phyloP scores from a whole-genome alignment of 2,888 invertebrate species.

The Ichneumoninae sp. region DNA sequence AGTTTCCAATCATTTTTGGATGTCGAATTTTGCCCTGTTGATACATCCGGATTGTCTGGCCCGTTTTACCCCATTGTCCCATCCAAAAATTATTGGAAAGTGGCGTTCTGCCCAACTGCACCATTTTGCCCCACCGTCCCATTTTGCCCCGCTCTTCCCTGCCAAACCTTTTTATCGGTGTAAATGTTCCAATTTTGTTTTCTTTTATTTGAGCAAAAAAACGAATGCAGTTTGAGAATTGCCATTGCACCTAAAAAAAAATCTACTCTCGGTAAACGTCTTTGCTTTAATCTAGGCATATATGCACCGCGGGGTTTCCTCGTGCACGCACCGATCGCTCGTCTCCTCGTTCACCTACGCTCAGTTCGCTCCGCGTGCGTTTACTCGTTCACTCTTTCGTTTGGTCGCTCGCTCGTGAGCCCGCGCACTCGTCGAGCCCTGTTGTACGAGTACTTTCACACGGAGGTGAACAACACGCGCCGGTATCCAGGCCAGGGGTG shows the following conservation, averaged over 20 bases:
- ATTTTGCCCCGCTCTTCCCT: too few relatives aligned
- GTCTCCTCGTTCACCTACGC: slow-evolving; percentile 25
- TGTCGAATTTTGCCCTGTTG: too few relatives aligned
- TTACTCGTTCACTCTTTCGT: slow-evolving; percentile 45
- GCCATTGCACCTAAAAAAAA: background rate
- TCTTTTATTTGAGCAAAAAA: background rate
- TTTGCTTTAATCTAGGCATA: background rate
- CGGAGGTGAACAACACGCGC: slow-evolving; percentile 82
- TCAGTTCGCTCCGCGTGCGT: slow-evolving; percentile 43
- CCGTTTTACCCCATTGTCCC: too few relatives aligned
- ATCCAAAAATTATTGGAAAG: too few relatives aligned
- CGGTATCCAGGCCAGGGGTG: slow-evolving; percentile 83
- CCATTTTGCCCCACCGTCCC: too few relatives aligned
- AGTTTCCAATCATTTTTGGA: too few relatives aligned
- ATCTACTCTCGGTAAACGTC: background rate
- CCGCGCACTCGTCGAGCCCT: slow-evolving; percentile 48
- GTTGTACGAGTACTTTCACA: slow-evolving; percentile 80
- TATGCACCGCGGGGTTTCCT: background rate
- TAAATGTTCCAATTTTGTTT: too few relatives aligned
- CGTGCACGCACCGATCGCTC: background rate
- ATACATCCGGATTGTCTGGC: too few relatives aligned
- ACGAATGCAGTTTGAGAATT: background rate
- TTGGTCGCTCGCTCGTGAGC: slow-evolving; percentile 38
- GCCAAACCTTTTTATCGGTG: too few relatives aligned
- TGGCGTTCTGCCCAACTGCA: too few relatives aligned